These are phyloP conservation scores for Elegia similella DNA, from an alignment of 2,888 invertebrate species.

Conservation along the genomic window DNA sequence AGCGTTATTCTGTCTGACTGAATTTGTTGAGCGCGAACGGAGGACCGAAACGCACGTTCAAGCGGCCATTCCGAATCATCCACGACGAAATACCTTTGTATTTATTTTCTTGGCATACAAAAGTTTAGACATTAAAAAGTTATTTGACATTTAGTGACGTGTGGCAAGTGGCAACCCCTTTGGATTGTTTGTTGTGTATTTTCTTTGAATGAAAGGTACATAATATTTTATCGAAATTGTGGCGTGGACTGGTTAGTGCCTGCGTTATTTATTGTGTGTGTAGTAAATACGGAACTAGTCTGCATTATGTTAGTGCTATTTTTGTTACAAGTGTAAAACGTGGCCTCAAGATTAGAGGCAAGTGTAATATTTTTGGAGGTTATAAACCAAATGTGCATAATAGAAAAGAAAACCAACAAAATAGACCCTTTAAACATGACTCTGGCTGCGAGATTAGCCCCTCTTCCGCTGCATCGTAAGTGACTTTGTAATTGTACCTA, in stretches of 20 bases:
- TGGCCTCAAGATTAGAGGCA: conserved; percentile 50
- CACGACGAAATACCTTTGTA: neutral
- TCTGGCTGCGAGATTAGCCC: conserved; percentile 60
- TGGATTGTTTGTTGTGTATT: neutral
- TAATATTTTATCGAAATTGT: neutral
- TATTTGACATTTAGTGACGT: conserved; percentile 6
- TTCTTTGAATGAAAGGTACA: neutral
- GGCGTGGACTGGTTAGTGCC: neutral
- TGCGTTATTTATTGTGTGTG: neutral
- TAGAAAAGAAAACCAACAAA: conserved; percentile 51
- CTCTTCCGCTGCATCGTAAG: conserved; percentile 59
- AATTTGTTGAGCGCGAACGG: neutral
- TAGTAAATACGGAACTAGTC: conserved; percentile 14
- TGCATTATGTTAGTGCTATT: conserved; percentile 24
- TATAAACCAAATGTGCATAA: conserved; percentile 56
- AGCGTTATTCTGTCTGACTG: neutral
- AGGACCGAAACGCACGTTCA: neutral
- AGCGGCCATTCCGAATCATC: conserved; percentile 7
- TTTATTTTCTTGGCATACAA: neutral
- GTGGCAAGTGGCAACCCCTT: neutral
- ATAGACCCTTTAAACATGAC: conserved; percentile 63
- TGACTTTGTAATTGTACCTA: conserved; percentile 23
- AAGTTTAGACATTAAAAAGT: neutral
- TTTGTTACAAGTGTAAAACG: conserved; percentile 35
- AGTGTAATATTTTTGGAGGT: conserved; percentile 44